Base-by-base conservation (phyloP, 2,797 vertebrate genomes). In the Acanthurus tractus region DNA sequence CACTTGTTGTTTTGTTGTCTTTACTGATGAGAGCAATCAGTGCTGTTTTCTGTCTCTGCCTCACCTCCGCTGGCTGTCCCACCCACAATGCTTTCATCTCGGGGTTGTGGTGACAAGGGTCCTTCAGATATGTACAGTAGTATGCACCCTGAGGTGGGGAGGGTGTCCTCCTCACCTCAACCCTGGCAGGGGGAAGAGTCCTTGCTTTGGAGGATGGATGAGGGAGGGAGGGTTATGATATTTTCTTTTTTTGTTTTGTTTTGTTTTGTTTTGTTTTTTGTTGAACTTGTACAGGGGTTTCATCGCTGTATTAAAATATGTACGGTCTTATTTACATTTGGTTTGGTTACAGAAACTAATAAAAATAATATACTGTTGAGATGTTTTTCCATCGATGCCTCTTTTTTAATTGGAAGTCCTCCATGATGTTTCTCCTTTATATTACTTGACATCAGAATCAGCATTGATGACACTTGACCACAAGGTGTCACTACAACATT, bases 301-400 rank as follows among this genome's bases (percentile, higher is more conserved):
- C 94, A 95, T 94, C 96, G 96, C 97, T 99, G 97, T 99, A 99
- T 98, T 97, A 98, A 96, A 98, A 98, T 97, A 99, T 98, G 97
- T 99, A 99, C 94, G 97, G 96, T 99, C 97, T 99, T 99, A 99
- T 98, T 99, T 99, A 98, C 97, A 96, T 98, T 96, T 97, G 96
- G 97, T 99, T 99, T 99, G 97, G 97, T 98, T 99, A 99, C 97
- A 98, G 96, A 99, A 98, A 99, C 98, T 99, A 99, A 99, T 99
- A 99, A 99, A 92, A 99, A 97, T 98, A 98, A 96, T 95, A 96
- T 99, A 98, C 97, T 98, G 96, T 97, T 96, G 95, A 97, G 85
- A 88, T 72, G 79, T 66, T 78, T 76, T 22, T 83, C 66, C 70
- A 55, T 40, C 74, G 3, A 48, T 56, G 49, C 4, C 57, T 86